Percentiles rank a stretch among this genome's conserved stretches.
Evolutionary conservation across 2,888 invertebrate genomes (phyloP).

Genomic region (Coleophora deauratella): DNA sequence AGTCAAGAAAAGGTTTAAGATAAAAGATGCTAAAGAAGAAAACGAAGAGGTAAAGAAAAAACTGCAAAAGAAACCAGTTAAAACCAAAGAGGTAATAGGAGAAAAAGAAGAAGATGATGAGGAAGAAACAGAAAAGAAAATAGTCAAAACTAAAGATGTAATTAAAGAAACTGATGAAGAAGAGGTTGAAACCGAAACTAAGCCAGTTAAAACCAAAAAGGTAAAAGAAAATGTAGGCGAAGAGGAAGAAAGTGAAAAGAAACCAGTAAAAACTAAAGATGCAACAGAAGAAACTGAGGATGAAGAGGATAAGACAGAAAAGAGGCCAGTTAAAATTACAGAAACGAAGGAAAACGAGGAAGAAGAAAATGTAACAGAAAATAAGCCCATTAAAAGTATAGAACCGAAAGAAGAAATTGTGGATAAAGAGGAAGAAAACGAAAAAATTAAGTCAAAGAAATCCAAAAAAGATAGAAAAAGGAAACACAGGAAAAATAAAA

Average conservation of each 20-base stretch:
- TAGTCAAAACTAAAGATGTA: constrained; percentile 16
- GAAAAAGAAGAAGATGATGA: constrained; percentile 16
- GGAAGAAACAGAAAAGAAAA: constrained; percentile 14
- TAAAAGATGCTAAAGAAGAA: not conserved
- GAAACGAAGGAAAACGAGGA: constrained; percentile 3
- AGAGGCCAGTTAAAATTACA: constrained; percentile 2
- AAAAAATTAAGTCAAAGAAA: constrained; percentile 5
- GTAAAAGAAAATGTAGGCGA: constrained; percentile 2
- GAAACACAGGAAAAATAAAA: too few species aligned
- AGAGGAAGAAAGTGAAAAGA: not conserved
- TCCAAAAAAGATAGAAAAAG: too few species aligned
- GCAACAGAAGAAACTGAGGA: constrained; percentile 6
- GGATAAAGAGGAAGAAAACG: constrained; percentile 6
- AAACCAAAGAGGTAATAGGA: constrained; percentile 10
- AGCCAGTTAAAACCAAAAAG: too few species aligned
- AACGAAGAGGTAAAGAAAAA: not conserved
- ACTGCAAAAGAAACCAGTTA: constrained; percentile 18
- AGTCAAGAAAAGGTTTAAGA: not conserved
- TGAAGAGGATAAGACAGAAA: constrained; percentile 2
- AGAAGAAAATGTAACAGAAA: not conserved
- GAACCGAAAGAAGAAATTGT: not conserved
- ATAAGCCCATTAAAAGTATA: not conserved
- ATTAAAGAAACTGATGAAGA: constrained; percentile 15
- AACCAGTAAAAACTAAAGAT: not conserved
- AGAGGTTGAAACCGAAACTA: not conserved